Percentiles rank a stretch among this genome's conserved stretches.
These are phyloP conservation scores for Melanaphis sacchari DNA, from an alignment of 1,140 invertebrate genomes.

Conservation along the genomic window DNA sequence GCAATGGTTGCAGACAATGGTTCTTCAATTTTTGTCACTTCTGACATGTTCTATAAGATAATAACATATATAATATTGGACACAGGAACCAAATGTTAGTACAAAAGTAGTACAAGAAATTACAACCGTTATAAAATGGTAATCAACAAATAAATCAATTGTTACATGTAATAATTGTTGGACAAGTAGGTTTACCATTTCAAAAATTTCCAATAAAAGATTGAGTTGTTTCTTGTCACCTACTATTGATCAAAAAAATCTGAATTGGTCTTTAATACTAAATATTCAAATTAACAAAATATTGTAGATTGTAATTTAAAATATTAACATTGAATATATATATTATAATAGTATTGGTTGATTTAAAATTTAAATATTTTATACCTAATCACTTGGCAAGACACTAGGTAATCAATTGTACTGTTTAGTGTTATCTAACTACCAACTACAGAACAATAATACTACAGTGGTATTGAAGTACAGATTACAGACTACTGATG, in stretches of 20 bases:
- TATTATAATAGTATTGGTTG: not conserved
- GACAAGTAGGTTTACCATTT: not conserved
- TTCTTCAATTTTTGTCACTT: slow-evolving; percentile 42
- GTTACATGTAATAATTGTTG: not conserved
- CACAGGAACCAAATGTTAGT: not conserved
- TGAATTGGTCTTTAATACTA: not conserved
- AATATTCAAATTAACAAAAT: not conserved
- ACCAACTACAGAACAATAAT: too few species aligned
- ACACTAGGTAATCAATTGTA: too few species aligned
- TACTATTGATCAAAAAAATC: not conserved
- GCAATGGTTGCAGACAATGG: slow-evolving; percentile 71
- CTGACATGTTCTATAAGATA: not conserved
- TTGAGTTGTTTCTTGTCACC: not conserved
- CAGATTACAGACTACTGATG: too few species aligned
- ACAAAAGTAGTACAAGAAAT: not conserved
- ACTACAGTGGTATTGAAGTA: too few species aligned
- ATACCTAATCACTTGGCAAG: too few species aligned
- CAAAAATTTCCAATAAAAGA: not conserved
- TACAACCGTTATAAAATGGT: not conserved
- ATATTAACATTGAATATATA: not conserved
- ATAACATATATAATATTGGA: not conserved
- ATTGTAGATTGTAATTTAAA: not conserved
- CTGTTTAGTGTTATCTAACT: too few species aligned
- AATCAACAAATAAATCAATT: not conserved
- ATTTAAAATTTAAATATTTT: not conserved